Base-by-base conservation (phyloP, 2,888 invertebrate genomes). In the Protonemura montana region DNA sequence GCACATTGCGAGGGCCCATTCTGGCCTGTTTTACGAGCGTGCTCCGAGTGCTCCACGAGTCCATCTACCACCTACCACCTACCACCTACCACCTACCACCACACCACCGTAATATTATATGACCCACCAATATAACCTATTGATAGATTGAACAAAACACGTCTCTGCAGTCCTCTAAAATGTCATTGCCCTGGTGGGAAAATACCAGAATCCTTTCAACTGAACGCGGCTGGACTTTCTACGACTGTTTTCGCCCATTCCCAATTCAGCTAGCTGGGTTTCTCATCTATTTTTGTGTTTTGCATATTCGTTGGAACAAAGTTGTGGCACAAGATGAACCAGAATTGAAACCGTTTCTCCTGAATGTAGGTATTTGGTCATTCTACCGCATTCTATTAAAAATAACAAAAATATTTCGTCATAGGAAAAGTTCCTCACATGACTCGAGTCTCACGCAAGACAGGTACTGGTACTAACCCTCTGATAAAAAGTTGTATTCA, bases 131-230 rank as follows among this genome's bases (percentile, higher is more conserved):
- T 81, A 81, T 81, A 81, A 81, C 30, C 81, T 81, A 81, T 81
- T 81, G 81, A 30, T 81, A 59, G 27, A 81, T 29, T 81, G 28
- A 6, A 81, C 81, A 28, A 81, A 81, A 81, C 81, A 30, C 30
- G 26, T 27, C 81, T 81, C 28, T 29, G 28, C 28, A 78, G 78
- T 16, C 27, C 81, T 81, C 26, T 78, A 78, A 78, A 29, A 29
- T 81, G 81, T 81, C 81, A 81, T 28, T 81, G 81, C 81, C 81
- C 81, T 81, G 26, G n/a, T 81, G 81, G 81, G 81, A 81, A 81
- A 29, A 59, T 59, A 21, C 59, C 13, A 21, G 59, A 59, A 59
- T 59, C 59, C 59, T 59, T 59, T 59, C 59, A 59, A 59, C 21
- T 21, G 59, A 59, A 59, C 13, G 59, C 59, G 59, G 2, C 35